Conservation (phyloP, 1,140 invertebrate genomes). For the Oscheius sp. region DNA sequence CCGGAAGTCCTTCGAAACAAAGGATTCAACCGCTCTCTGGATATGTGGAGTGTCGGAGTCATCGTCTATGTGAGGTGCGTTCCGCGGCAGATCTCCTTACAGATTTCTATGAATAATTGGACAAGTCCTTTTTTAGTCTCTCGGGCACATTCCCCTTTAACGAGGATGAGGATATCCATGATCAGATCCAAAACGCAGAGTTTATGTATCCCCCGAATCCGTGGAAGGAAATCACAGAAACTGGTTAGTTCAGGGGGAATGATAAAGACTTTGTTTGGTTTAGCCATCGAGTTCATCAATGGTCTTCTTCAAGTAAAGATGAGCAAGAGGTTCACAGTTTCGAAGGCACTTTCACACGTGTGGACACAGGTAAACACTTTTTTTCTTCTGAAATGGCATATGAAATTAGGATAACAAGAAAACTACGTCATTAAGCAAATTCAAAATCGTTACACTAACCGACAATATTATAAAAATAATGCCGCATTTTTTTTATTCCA, state of each 20-base stretch:
- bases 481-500: too few species aligned
- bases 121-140: constrained; percentile 69
- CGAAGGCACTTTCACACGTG: constrained; percentile 87
- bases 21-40: constrained; percentile 94
- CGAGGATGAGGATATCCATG: constrained; percentile 98
- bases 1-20: constrained; percentile 80
- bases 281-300: constrained; percentile 95
- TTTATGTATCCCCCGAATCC: constrained; percentile 99
- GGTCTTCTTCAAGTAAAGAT: constrained; percentile 98
- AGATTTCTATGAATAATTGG: too few species aligned
- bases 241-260: constrained; percentile 69
- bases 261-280: constrained; percentile 56
- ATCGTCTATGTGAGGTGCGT: constrained; percentile 88
- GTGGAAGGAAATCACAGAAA: constrained; percentile 94
- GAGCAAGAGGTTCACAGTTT: constrained; percentile 89
- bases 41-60: constrained; percentile 99
- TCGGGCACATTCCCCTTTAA: constrained; percentile 98
- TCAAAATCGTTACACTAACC: too few species aligned
- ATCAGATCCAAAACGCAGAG: constrained; percentile 98
- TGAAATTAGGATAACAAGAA: too few species aligned
- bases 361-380: constrained; percentile 80
- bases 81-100: too few species aligned
- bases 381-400: too few species aligned
- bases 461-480: too few species aligned
- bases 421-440: too few species aligned